phyloP scores from a whole-genome alignment of 2,113 vertebrate species.

The Oncorhynchus tshawytscha region DNA sequence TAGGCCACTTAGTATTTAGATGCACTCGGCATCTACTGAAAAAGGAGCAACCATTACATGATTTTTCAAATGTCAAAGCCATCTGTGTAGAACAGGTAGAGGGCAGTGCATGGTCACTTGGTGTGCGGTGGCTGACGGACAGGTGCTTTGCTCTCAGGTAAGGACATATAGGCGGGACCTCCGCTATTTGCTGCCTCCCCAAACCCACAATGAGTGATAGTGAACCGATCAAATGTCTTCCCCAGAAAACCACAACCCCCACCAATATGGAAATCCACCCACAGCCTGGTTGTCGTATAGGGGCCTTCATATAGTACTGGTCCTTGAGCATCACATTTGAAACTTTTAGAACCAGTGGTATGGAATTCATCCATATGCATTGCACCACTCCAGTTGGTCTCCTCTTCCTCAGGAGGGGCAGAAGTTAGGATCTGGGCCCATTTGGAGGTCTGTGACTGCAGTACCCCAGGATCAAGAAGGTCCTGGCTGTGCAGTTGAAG shows the following conservation, averaged over 20 bases:
- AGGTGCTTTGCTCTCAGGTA: neutral
- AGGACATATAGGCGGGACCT: neutral
- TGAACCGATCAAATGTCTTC: neutral
- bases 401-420: constrained; percentile 15
- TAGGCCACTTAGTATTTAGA: too few species aligned
- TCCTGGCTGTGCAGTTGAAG: neutral
- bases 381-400: neutral
- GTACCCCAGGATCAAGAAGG: neutral
- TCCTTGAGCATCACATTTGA: neutral
- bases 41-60: too few species aligned
- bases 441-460: constrained; percentile 46
- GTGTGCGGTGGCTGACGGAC: neutral
- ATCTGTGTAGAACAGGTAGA: constrained; percentile 73
- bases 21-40: too few species aligned
- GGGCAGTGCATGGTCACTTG: neutral
- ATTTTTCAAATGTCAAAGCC: constrained; percentile 75
- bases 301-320: neutral
- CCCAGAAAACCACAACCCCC: neutral
- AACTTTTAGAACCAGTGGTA: neutral
- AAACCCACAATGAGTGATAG: neutral
- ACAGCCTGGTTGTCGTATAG: neutral
- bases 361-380: neutral
- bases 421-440: constrained; percentile 65
- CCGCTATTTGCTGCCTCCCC: neutral
- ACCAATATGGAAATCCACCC: neutral